phyloP scores from a whole-genome alignment of 1,140 invertebrate species.

The Lamellibrachia luymesi region DNA sequence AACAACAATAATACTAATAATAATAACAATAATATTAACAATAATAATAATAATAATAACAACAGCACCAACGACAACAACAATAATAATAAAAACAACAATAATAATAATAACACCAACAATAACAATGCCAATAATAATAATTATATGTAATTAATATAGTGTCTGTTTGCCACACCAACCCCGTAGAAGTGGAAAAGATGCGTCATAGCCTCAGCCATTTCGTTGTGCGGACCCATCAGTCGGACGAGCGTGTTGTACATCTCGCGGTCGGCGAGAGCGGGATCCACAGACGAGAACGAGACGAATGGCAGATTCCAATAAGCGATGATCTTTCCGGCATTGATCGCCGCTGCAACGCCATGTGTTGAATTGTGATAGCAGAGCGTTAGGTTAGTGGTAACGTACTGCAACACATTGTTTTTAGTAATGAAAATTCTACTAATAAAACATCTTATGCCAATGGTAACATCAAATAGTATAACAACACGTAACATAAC shows the following conservation, averaged over 20 bases:
- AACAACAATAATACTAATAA: no score
- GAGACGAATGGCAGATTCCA: slow-evolving; percentile 27
- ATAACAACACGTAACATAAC: no score
- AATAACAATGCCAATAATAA: neutral
- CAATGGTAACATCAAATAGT: no score
- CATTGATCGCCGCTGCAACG: slow-evolving; percentile 26
- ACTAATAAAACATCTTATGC: no score
- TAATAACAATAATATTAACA: no score
- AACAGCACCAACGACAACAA: no score
- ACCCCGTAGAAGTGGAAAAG: slow-evolving; percentile 24
- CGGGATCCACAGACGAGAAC: slow-evolving; percentile 23
- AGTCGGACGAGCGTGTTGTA: slow-evolving; percentile 28
- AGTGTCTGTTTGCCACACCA: neutral
- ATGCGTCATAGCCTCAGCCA: slow-evolving; percentile 18
- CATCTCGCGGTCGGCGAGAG: slow-evolving; percentile 18
- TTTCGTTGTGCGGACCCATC: slow-evolving; percentile 25
- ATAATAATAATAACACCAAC: no score
- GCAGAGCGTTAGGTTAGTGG: no score
- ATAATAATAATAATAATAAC: no score
- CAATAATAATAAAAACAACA: no score
- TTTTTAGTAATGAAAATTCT: no score
- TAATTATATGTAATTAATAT: neutral
- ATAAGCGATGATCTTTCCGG: slow-evolving; percentile 24
- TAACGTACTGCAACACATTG: no score
- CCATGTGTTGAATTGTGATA: neutral